phyloP scores from a whole-genome alignment of 2,113 vertebrate genomes.

The Craseonycteris thonglongyai region DNA sequence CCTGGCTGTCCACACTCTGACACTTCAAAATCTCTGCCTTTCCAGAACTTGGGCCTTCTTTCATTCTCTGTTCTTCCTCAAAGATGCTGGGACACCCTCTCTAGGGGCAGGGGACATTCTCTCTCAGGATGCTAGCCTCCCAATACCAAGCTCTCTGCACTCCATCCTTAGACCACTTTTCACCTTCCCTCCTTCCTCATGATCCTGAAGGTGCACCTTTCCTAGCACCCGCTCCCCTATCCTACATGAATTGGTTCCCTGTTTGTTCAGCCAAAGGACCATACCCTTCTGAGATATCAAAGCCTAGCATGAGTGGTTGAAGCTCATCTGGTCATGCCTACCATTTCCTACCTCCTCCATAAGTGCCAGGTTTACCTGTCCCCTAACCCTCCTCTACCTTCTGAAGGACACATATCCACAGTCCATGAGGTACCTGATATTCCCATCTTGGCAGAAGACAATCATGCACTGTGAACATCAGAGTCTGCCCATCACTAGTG shows the following conservation, averaged over 20 bases:
- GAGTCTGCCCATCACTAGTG: neutral
- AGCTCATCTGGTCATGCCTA: neutral
- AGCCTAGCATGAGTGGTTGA: neutral
- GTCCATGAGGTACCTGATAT: neutral
- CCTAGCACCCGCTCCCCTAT: neutral
- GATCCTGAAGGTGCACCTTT: neutral
- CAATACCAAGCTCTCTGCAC: neutral
- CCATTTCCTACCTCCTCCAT: neutral
- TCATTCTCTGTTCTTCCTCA: neutral
- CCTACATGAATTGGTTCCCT: neutral
- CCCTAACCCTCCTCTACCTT: neutral
- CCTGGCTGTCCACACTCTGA: neutral
- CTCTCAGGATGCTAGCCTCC: neutral
- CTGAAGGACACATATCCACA: neutral
- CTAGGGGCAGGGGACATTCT: neutral
- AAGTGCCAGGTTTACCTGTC: neutral
- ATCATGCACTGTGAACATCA: fast-evolving
- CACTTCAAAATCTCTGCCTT: neutral
- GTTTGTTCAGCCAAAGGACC: neutral
- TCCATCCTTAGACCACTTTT: neutral
- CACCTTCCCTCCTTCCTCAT: neutral
- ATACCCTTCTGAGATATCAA: neutral
- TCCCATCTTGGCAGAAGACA: neutral
- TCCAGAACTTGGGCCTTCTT: neutral
- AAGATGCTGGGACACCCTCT: neutral